Conservation (phyloP, 2,113 vertebrate species). For the Labeo catla region DNA sequence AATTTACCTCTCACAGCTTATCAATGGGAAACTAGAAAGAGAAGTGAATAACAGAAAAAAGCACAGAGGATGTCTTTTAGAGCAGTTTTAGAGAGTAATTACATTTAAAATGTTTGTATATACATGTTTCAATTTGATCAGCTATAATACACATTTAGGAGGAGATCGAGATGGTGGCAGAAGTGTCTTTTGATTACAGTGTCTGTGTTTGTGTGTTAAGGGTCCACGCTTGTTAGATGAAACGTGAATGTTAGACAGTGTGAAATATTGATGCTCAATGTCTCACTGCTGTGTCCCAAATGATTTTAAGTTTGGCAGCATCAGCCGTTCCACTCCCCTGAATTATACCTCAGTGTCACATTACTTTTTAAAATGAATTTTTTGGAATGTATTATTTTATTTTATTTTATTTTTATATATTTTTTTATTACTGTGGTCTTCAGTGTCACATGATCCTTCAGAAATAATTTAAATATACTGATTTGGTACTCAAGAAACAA, state of each 20-base stretch:
- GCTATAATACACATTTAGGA: neutral
- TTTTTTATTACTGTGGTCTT: too few species aligned
- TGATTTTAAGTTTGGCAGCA: conserved; percentile 15
- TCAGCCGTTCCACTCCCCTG: neutral
- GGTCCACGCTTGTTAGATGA: conserved; percentile 29
- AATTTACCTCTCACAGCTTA: conserved; percentile 69
- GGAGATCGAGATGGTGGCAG: neutral
- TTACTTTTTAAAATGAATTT: neutral
- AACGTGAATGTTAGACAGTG: conserved; percentile 10
- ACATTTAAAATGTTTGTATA: conserved; percentile 9
- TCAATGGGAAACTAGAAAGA: conserved; percentile 54
- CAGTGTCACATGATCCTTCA: too few species aligned
- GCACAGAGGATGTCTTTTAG: neutral
- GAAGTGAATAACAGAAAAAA: neutral
- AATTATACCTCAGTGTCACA: neutral
- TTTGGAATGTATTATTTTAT: neutral
- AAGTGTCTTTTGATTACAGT: neutral
- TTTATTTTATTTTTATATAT: neutral
- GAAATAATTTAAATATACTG: too few species aligned
- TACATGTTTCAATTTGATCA: conserved; percentile 1
- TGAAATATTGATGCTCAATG: conserved; percentile 40
- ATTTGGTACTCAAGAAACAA: too few species aligned
- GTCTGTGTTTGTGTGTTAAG: conserved; percentile 5
- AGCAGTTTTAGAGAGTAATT: neutral
- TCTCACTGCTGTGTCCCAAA: conserved; percentile 24